These are phyloP conservation scores for Reticulitermes speratus DNA, from an alignment of 1,140 invertebrate species.

Conservation along the genomic window DNA sequence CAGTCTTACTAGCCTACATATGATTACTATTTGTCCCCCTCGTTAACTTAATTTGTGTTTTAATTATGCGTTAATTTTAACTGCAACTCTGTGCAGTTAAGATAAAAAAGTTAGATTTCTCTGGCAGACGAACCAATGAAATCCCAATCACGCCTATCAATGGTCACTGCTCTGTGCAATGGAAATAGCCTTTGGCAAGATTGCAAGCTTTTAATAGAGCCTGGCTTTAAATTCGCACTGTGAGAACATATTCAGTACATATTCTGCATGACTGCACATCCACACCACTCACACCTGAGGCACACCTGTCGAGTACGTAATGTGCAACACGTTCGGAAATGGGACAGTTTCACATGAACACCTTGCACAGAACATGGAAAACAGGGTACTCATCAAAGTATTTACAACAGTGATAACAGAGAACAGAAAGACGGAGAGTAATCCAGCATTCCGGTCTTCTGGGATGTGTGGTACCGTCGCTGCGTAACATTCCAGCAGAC, in stretches of 20 bases:
- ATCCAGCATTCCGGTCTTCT: too few relatives aligned
- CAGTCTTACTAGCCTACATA: too few relatives aligned
- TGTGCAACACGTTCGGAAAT: background rate
- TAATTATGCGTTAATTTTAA: background rate
- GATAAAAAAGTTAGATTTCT: background rate
- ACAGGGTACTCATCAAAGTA: background rate
- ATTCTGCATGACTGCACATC: background rate
- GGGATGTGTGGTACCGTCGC: too few relatives aligned
- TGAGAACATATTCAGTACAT: background rate
- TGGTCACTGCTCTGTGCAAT: background rate
- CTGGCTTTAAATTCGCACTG: background rate
- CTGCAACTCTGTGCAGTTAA: too few relatives aligned
- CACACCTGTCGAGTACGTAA: conserved; percentile 10
- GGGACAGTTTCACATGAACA: background rate
- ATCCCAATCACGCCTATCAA: background rate
- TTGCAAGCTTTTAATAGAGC: background rate
- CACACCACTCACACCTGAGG: background rate
- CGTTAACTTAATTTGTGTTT: background rate
- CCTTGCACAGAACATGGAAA: background rate
- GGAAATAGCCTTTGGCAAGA: background rate
- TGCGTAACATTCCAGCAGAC: too few relatives aligned
- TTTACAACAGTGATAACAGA: background rate
- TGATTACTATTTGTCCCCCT: too few relatives aligned
- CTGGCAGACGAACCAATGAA: background rate
- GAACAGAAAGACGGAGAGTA: too few relatives aligned